Evolutionary conservation across 2,113 vertebrate species (phyloP), one percentile per base, ranked within the genome.

Genomic region (Corythornis cristatus): DNA sequence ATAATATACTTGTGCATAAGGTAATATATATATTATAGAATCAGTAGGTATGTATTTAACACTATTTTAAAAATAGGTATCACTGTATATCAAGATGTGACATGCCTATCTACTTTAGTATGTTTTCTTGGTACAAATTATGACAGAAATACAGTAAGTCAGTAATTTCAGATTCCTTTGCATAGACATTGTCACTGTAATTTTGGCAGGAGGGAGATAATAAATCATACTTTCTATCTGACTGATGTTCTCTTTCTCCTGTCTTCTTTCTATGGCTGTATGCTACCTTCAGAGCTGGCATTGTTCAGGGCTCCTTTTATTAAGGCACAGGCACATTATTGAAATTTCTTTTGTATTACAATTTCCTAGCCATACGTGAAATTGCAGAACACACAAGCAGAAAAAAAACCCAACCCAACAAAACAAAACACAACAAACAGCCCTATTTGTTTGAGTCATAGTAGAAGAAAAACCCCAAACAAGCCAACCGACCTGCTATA

Each of bases 141-240:
- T 66, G 93, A 94, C 93, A 96, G 95, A 96, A 95, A 71, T 73
- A 94, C 60, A 92, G 94, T 93, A 94, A 95, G 86, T 93, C 77
- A 89, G 94, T 86, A 96, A 86, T 96, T 96, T 96, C 85, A 89
- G 62, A 96, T 96, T 89, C 91, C 84, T 88, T 85, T 89, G 83
- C 96, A 92, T 58, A 96, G 93, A 83, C 79, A 70, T 40, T 70
- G 72, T 88, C 85, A 93, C 86, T 93, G 73, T 80, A 93, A 78
- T 94, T 97, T 97, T 86, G 87, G 79, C 83, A 77, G 86, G 21
- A 91, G 88, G 92, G 81, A 95, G 93, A 93, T 93, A 95, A 97
- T 97, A 97, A 96, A 96, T 97, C 96, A 90, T 92, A 93, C 91
- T 96, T 97, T 75, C 84, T 74, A 94, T 95, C 78, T 96, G 93